A percentile compares a stretch with the other conserved stretches of the same genome.
Conservation (phyloP, 30 jellyfish, hydroid and myxozoan species). For the Aurelia coerulea region DNA sequence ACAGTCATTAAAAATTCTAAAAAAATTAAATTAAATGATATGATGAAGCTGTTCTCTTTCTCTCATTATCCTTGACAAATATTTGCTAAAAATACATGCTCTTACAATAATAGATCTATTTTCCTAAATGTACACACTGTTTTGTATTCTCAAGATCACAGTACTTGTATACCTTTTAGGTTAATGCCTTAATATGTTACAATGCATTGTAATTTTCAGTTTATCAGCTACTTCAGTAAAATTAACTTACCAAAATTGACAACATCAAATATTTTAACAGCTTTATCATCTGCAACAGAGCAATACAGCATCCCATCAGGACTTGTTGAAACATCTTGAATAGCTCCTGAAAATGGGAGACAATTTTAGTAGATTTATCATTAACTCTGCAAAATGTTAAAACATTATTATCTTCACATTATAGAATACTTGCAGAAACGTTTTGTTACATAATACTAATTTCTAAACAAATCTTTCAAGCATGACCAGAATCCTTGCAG, state of each 20-base stretch:
- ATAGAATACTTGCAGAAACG: background rate
- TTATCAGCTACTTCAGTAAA: background rate
- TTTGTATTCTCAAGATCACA: too few species aligned
- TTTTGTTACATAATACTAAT: background rate
- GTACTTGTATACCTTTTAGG: too few species aligned
- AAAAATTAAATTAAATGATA: too few species aligned
- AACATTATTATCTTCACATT: too few species aligned
- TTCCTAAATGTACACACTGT: too few species aligned
- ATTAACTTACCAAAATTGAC: constrained; percentile 83
- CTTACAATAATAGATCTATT: too few species aligned
- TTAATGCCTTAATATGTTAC: too few species aligned
- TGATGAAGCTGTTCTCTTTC: too few species aligned
- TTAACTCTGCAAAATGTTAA: background rate
- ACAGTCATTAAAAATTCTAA: too few species aligned
- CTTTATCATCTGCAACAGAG: constrained; percentile 88
- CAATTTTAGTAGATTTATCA: background rate
- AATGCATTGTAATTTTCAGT: too few species aligned
- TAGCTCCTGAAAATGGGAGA: constrained; percentile 57
- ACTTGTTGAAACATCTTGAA: constrained; percentile 83
- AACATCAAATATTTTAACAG: constrained; percentile 96
- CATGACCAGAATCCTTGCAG: background rate
- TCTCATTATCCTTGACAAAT: too few species aligned
- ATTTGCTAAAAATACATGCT: too few species aligned
- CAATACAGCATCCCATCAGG: constrained; percentile 89
- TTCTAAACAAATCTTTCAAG: background rate